Evolutionary conservation across 2,888 invertebrate species (phyloP), one percentile per base, ranked within the genome.

Genomic region (Amiota communis): DNA sequence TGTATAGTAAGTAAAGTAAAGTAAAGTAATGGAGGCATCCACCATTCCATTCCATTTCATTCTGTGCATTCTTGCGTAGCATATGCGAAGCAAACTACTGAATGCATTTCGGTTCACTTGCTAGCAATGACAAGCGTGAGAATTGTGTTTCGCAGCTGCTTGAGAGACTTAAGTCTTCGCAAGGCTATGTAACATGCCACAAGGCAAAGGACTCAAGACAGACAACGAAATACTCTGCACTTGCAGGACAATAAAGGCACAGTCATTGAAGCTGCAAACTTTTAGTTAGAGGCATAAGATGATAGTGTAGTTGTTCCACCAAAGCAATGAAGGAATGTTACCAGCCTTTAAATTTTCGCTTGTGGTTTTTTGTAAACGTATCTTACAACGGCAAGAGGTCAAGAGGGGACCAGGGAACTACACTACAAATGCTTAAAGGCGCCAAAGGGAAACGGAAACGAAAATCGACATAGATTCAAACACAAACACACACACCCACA

Each of bases 361-460:
- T 79, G 71, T 57, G 74, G 68, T 15, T 77, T 80, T 80, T 79
- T 78, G 75, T 78, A 72, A 70, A 74, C 82, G 72, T 76, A 69
- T 74, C 63, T 64, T 61, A 75, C 69, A 72, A 65, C 13, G 72
- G 68, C 74, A 81, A 36, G 73, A 72, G 59, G 74, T 61, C 63
- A 53, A 20, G 72, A 68, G 63, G 63, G 36, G 64, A 73, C 71
- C 61, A 64, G 23, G 47, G 6, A 64, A 36, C 2, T 53, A 53
- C n/a, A 15, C 6, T 23, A 12, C 63, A 9, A 63, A 46, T 36
- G 47, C 17, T 15, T 10, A 49, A n/a, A n/a, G 36, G 48, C 47
- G 65, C 17, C 47, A 65, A 65, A 47, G 15, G 65, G 65, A 65
- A 65, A 65, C 48, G 15, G 48, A 65, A 48, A 65, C 11, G 48